These are phyloP conservation scores for Mamestra brassicae DNA, from an alignment of 2,888 invertebrate genomes.

Conservation along the genomic window DNA sequence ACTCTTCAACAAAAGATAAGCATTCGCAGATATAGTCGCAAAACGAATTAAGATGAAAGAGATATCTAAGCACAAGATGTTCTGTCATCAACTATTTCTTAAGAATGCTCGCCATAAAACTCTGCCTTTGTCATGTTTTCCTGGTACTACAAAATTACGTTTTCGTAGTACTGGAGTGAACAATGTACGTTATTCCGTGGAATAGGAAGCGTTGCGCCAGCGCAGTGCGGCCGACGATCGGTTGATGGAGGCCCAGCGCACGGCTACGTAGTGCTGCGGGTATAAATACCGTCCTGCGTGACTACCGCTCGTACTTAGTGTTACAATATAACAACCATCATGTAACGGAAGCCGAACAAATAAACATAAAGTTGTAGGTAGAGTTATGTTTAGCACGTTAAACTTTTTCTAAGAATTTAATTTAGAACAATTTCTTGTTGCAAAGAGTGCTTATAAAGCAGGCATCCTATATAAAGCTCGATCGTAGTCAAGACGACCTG, in stretches of 20 bases:
- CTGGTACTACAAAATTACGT: conserved; percentile 30
- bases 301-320: conserved; percentile 31
- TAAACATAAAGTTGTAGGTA: conserved; percentile 19
- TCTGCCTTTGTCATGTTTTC: conserved; percentile 27
- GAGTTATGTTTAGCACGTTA: conserved; percentile 28
- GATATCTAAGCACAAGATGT: not conserved
- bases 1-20: not conserved
- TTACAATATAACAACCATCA: conserved; percentile 38
- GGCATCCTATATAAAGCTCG: not conserved
- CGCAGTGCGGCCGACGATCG: conserved; percentile 30
- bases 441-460: not conserved
- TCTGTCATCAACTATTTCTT: conserved; percentile 14
- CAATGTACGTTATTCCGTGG: conserved; percentile 37
- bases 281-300: conserved; percentile 47
- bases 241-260: conserved; percentile 1
- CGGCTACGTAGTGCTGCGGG: not conserved
- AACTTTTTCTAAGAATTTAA: conserved; percentile 13
- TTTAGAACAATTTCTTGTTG: not conserved
- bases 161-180: conserved; percentile 29
- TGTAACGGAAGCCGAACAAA: conserved; percentile 46
- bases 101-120: conserved; percentile 17
- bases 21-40: not conserved
- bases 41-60: conserved; percentile 50
- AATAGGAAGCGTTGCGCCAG: conserved; percentile 33
- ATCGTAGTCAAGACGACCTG: not conserved